Percentiles rank a stretch among this genome's conserved stretches.
Evolutionary conservation across 2,888 invertebrate genomes (phyloP).

Genomic region (Trichopria drosophilae): DNA sequence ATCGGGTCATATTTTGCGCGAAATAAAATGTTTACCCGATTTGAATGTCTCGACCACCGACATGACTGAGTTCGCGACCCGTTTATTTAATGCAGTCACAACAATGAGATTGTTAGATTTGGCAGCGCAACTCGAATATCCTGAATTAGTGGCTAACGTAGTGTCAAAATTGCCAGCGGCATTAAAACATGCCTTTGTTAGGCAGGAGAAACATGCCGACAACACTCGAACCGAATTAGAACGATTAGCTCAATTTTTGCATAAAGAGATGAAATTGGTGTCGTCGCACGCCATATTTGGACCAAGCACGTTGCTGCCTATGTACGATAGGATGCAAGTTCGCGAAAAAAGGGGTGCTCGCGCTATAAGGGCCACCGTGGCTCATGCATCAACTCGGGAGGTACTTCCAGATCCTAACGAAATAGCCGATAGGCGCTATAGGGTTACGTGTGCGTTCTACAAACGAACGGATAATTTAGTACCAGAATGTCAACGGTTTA

Average conservation of each 20-base stretch:
- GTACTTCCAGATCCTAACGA: no score
- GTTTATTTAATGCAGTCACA: constrained; percentile 1
- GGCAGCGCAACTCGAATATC: constrained; percentile 6
- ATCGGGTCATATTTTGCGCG: background rate
- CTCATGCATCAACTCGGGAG: no score
- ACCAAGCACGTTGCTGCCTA: no score
- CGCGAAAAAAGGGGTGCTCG: no score
- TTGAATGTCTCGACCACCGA: background rate
- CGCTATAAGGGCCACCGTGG: no score
- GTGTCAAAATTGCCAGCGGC: constrained; percentile 14
- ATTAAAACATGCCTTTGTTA: constrained; percentile 11
- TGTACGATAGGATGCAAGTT: no score
- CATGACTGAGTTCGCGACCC: constrained; percentile 1
- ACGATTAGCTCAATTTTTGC: constrained; percentile 11
- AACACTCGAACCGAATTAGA: constrained; percentile 3
- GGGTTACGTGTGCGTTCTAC: constrained; percentile 3
- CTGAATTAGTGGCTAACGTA: constrained; percentile 5
- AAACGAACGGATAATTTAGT: constrained; percentile 3
- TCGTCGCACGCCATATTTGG: no score
- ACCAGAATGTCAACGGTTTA: background rate
- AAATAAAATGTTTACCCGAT: background rate
- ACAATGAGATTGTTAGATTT: constrained; percentile 7
- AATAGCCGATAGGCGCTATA: no score
- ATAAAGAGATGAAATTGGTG: constrained; percentile 4
- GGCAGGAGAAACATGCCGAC: background rate